Base-by-base conservation (phyloP, 2,888 invertebrate genomes). In the Clivina fossor region DNA sequence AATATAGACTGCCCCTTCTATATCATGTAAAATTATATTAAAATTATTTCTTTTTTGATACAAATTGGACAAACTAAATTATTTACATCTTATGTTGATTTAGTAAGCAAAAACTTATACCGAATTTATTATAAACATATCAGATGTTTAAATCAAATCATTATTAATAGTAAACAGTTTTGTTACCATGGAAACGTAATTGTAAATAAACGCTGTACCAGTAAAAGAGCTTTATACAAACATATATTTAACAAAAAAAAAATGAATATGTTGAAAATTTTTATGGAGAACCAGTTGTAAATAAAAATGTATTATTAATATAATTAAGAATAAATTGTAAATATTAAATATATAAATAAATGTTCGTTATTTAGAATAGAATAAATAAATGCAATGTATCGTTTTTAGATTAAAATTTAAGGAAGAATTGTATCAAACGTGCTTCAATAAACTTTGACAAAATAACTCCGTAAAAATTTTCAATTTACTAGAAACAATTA, bases 61-160 rank as follows among this genome's bases (percentile, higher is more conserved):
- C n/a, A n/a, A n/a, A n/a, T n/a, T n/a, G n/a, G n/a, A n/a, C n/a
- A n/a, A n/a, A n/a, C n/a, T n/a, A n/a, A n/a, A n/a, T n/a, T n/a
- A n/a, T n/a, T n/a, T n/a, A n/a, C n/a, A n/a, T n/a, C n/a, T n/a
- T n/a, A n/a, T n/a, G n/a, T n/a, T n/a, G n/a, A n/a, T n/a, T n/a
- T n/a, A n/a, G n/a, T n/a, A n/a, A n/a, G n/a, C n/a, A n/a, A n/a
- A n/a, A n/a, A 28, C 15, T n/a, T 24, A 54, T 54, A 54, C 46
- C 54, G 54, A 54, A 54, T 54, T 54, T 46, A 46, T 54, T 54
- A 16, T 28, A 32, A 38, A 54, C 54, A 54, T 54, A 54, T 54
- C 54, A 54, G 46, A 16, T 44, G 28, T 43, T 35, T 43, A n/a
- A 41, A 4, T 38, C 16, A 19, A 38, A 38, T 38, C 18, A 38